These are phyloP conservation scores for pig (Sus scrofa) DNA, from an alignment of 2,113 vertebrate genomes.

Conservation along the genomic window T2T-Sscrofa CM000814.6:73234501-73235000, in stretches of 20 bases:
- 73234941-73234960: no score
- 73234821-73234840: background rate
- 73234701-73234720: background rate
- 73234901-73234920: background rate
- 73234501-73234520: no score
- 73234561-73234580: no score
- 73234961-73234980: no score
- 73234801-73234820: background rate
- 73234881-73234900: background rate
- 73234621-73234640: no score
- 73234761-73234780: constrained; percentile 5
- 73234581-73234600: no score
- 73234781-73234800: background rate
- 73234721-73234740: background rate
- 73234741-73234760: background rate
- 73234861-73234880: background rate
- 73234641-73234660: background rate
- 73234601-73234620: no score
- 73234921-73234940: background rate
- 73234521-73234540: no score
- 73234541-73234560: no score
- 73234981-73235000: no score
- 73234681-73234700: background rate
- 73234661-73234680: background rate
- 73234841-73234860: background rate